phyloP scores from a whole-genome alignment of 2,113 vertebrate genomes.

The Phoenicopterus ruber region DNA sequence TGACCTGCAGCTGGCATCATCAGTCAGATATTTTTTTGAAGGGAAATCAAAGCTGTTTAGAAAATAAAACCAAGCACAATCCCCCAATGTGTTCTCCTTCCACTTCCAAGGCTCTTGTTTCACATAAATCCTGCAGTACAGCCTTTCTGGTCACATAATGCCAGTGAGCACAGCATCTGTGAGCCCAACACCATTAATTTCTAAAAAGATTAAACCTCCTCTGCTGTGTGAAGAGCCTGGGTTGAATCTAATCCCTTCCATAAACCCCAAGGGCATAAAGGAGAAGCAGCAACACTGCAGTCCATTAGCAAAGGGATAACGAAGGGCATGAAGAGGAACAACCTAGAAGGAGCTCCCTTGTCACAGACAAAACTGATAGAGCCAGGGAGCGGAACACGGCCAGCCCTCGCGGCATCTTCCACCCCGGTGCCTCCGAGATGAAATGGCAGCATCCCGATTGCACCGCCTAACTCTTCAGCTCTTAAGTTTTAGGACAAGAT shows the following conservation, averaged over 20 bases:
- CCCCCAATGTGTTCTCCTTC: accelerated
- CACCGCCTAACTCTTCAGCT: accelerated
- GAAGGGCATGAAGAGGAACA: background rate
- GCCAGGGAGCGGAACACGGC: background rate
- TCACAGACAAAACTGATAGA: background rate
- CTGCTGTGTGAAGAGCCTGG: background rate
- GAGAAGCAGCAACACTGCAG: background rate
- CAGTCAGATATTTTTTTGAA: background rate
- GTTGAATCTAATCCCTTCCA: background rate
- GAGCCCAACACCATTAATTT: background rate
- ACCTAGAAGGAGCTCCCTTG: background rate
- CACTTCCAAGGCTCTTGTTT: background rate
- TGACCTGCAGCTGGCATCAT: background rate
- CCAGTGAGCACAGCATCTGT: background rate
- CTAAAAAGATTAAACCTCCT: background rate
- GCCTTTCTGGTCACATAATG: background rate
- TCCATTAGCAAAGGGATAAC: background rate
- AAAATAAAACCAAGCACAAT: background rate
- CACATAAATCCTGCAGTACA: background rate
- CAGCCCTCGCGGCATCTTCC: background rate
- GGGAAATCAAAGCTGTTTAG: background rate
- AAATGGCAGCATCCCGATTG: background rate
- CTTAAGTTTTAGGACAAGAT: background rate
- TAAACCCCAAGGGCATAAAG: background rate
- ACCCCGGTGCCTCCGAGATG: accelerated